These are phyloP conservation scores for Macrochelys suwanniensis DNA, from an alignment of 2,797 vertebrate genomes.

Conservation along the genomic window DNA sequence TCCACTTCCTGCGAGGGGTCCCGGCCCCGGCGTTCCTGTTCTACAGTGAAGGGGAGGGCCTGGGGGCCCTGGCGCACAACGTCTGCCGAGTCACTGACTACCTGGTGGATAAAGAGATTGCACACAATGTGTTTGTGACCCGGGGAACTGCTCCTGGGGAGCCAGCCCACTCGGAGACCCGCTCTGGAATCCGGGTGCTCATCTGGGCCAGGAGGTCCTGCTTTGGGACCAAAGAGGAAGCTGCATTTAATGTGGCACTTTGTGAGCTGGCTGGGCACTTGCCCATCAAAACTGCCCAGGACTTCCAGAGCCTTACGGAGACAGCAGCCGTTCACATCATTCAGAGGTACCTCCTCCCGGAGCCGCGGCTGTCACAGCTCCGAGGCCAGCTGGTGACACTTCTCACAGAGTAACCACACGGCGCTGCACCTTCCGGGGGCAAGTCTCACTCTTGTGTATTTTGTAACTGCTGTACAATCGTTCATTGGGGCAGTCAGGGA, in stretches of 20 bases:
- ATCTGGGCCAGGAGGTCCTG: constrained; percentile 88
- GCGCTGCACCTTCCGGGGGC: background rate
- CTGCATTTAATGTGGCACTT: constrained; percentile 90
- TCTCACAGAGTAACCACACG: background rate
- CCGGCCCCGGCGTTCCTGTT: constrained; percentile 89
- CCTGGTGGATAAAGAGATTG: constrained; percentile 82
- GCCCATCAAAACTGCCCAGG: constrained; percentile 85
- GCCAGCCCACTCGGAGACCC: background rate
- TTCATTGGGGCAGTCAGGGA: background rate
- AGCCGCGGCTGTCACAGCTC: constrained; percentile 80
- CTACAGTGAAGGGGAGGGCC: constrained; percentile 79
- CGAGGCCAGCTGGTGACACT: constrained; percentile 72
- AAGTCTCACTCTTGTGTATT: background rate
- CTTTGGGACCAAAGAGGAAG: constrained; percentile 88
- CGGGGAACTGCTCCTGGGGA: constrained; percentile 84
- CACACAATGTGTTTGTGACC: constrained; percentile 91
- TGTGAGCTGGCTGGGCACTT: constrained; percentile 95
- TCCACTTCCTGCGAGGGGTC: constrained; percentile 80
- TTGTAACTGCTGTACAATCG: background rate
- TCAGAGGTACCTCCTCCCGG: constrained; percentile 82
- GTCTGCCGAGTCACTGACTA: constrained; percentile 86
- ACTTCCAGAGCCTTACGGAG: constrained; percentile 86
- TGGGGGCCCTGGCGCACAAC: constrained; percentile 66
- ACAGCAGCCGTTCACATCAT: constrained; percentile 81
- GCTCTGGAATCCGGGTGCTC: constrained; percentile 86